A percentile compares a stretch with the other conserved stretches of the same genome.
Conservation (phyloP, 92 coral and sea anemone genomes). For the Umimayanthus chanpuru region DNA sequence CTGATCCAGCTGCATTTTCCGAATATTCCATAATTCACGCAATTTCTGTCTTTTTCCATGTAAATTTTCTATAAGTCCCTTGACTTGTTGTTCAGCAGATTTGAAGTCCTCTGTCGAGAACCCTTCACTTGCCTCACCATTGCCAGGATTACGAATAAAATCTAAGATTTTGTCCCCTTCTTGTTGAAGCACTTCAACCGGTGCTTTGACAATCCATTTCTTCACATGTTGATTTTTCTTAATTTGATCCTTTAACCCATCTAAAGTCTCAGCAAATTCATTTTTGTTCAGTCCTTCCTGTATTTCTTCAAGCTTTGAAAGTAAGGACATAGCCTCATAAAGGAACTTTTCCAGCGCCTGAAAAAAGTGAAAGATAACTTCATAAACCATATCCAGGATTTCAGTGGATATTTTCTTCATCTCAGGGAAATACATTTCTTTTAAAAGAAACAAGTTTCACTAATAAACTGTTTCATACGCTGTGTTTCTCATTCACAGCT, state of each 20-base stretch:
- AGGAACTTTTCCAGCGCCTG: constrained; percentile 99
- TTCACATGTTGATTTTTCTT: constrained; percentile 96
- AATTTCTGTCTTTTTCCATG: constrained; percentile 89
- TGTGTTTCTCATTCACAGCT: neutral
- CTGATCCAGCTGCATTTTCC: constrained; percentile 91
- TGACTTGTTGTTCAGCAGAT: constrained; percentile 82
- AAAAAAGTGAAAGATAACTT: constrained; percentile 31
- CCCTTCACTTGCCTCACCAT: constrained; percentile 74
- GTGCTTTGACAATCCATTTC: constrained; percentile 98
- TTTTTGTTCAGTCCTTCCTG: constrained; percentile 88
- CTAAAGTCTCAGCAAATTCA: constrained; percentile 88
- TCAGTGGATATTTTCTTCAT: constrained; percentile 19
- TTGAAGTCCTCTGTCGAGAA: constrained; percentile 72
- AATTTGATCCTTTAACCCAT: constrained; percentile 84
- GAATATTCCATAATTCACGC: constrained; percentile 91
- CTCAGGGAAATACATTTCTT: constrained; percentile 1
- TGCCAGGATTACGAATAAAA: constrained; percentile 68
- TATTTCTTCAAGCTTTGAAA: constrained; percentile 95
- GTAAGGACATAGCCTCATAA: constrained; percentile 92
- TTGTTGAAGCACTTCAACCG: constrained; percentile 88
- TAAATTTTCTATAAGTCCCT: constrained; percentile 81
- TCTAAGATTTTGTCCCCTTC: constrained; percentile 88
- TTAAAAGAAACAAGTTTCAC: neutral
- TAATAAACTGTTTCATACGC: neutral
- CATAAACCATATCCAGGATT: constrained; percentile 24